Evolutionary conservation across 2,797 vertebrate species (phyloP).

Genomic region (Sebastes hopkinsi): DNA sequence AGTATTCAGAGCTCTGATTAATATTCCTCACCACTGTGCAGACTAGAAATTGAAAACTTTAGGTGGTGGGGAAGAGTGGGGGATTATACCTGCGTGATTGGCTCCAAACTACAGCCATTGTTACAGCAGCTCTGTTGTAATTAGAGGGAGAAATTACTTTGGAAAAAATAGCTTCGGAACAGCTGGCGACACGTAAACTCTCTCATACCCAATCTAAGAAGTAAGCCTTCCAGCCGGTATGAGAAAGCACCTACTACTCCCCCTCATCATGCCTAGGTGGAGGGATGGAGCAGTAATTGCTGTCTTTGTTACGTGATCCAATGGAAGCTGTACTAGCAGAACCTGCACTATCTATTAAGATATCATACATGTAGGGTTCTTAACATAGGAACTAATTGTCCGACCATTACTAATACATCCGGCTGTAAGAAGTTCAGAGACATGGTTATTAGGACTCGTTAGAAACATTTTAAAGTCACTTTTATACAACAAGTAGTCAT

Average conservation of each 20-base stretch:
- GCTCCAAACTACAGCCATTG: conserved; percentile 81
- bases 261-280: conserved; percentile 12
- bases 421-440: conserved; percentile 4
- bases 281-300: conserved; percentile 57
- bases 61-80: conserved; percentile 64
- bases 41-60: conserved; percentile 81
- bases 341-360: conserved; percentile 35
- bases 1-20: conserved; percentile 73
- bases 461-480: neutral
- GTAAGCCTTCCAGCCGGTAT: conserved; percentile 59
- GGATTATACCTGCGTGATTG: conserved; percentile 85
- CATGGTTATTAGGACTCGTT: conserved; percentile 3
- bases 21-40: conserved; percentile 74
- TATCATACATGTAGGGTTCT: conserved; percentile 36
- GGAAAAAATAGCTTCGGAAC: conserved; percentile 75
- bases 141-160: conserved; percentile 84
- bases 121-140: conserved; percentile 79
- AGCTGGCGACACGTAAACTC: conserved; percentile 74
- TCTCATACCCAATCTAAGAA: conserved; percentile 69
- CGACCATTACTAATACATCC: neutral
- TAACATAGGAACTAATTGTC: conserved; percentile 12
- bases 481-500: conserved; percentile 7
- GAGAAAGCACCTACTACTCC: conserved; percentile 39
- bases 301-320: conserved; percentile 55
- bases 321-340: conserved; percentile 17